Evolutionary conservation across 1,140 invertebrate species (phyloP).

Genomic region (Leptopilina boulardi): DNA sequence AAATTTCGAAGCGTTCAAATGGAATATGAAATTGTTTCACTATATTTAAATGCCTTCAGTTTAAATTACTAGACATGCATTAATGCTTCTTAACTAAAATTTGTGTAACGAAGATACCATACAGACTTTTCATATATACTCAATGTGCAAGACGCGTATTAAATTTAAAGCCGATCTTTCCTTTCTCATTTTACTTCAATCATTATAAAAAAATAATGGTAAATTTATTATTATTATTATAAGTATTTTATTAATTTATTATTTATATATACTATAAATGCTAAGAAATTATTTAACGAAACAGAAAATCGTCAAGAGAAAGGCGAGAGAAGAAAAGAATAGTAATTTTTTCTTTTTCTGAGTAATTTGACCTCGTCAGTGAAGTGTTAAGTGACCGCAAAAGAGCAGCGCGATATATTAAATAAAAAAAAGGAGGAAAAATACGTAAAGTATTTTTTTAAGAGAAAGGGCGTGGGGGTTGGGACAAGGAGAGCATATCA

Average conservation of each 20-base stretch:
- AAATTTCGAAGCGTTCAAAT: background rate
- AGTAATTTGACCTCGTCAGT: background rate
- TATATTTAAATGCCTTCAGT: background rate
- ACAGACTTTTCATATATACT: background rate
- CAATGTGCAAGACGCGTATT: background rate
- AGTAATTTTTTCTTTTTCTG: background rate
- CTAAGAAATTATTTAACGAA: background rate
- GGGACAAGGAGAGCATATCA: conserved; percentile 19
- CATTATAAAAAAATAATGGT: background rate
- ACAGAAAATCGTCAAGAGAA: background rate
- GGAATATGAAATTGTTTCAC: background rate
- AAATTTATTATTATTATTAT: too few relatives aligned
- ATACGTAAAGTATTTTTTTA: background rate
- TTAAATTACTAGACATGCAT: background rate
- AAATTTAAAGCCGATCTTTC: background rate
- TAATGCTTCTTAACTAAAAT: background rate
- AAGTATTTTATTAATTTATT: too few relatives aligned
- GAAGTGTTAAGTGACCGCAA: background rate
- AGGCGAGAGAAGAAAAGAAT: background rate
- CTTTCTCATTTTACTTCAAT: background rate
- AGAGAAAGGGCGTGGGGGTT: too few relatives aligned
- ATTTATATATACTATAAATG: too few relatives aligned
- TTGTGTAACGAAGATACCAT: background rate
- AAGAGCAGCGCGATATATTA: background rate
- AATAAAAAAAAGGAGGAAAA: conserved; percentile 8